A percentile compares a stretch with the other conserved stretches of the same genome.
Conservation (phyloP, 2,888 invertebrate genomes). For the Chaitophorus viminalis region DNA sequence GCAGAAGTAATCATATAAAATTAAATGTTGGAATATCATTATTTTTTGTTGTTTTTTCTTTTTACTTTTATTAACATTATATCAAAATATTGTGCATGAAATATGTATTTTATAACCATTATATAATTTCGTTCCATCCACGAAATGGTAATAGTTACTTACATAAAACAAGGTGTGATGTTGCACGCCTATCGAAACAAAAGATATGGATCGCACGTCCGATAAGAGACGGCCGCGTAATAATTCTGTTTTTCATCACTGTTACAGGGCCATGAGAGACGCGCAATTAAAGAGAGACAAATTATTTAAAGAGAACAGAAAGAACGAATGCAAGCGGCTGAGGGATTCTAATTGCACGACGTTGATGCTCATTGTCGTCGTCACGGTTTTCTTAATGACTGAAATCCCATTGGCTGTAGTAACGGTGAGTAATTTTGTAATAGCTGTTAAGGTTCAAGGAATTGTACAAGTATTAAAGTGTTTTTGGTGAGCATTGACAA, state of each 20-base stretch:
- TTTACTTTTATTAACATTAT: too few relatives aligned
- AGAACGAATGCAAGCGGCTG: constrained; percentile 81
- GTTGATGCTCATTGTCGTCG: constrained; percentile 87
- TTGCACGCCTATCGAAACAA: not conserved
- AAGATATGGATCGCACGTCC: not conserved
- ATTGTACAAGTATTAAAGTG: too few relatives aligned
- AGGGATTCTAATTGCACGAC: constrained; percentile 87
- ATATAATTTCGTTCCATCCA: not conserved
- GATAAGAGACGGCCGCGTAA: not conserved
- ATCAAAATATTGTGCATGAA: too few relatives aligned
- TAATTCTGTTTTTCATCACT: constrained; percentile 2
- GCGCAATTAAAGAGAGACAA: constrained; percentile 83
- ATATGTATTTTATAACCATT: not conserved
- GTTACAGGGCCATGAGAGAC: constrained; percentile 77
- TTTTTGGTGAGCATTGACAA: not conserved
- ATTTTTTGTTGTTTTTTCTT: too few relatives aligned
- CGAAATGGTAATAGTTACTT: not conserved
- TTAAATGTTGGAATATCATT: not conserved
- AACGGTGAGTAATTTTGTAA: constrained; percentile 68
- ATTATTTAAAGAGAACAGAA: constrained; percentile 81
- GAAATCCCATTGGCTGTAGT: constrained; percentile 87
- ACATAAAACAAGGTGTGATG: not conserved
- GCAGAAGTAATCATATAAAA: too few relatives aligned
- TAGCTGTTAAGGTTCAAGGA: too few relatives aligned
- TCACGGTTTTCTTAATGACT: constrained; percentile 83